A percentile compares a stretch with the other conserved stretches of the same genome.
Evolutionary conservation across 2,888 invertebrate genomes (phyloP).

Genomic region (Spilosoma lubricipeda): DNA sequence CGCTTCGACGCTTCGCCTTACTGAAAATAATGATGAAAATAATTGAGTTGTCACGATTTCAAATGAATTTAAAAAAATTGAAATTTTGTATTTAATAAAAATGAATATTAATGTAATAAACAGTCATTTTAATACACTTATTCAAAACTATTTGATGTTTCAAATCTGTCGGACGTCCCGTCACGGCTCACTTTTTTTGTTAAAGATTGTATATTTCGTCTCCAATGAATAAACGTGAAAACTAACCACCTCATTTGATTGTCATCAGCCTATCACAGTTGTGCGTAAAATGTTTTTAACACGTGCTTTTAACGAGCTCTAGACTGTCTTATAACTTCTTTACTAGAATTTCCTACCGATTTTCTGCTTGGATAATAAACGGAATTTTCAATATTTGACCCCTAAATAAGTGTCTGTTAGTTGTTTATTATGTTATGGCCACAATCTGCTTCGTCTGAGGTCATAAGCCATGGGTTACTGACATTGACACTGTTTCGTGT

Average conservation of each 20-base stretch:
- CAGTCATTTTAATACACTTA: too few species aligned
- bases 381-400: conserved; percentile 27
- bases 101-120: too few species aligned
- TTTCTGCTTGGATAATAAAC: not conserved
- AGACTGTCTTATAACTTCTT: not conserved
- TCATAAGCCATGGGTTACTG: conserved; percentile 51
- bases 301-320: not conserved
- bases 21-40: too few species aligned
- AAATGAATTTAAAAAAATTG: too few species aligned
- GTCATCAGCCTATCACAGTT: not conserved
- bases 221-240: not conserved
- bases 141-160: too few species aligned
- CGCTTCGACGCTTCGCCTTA: too few species aligned
- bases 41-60: too few species aligned
- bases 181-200: too few species aligned
- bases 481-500: conserved; percentile 61
- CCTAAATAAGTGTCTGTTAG: conserved; percentile 22
- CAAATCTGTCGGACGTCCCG: too few species aligned
- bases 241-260: not conserved
- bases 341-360: not conserved
- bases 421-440: conserved; percentile 27
- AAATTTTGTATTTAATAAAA: too few species aligned
- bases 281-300: not conserved
- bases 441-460: conserved; percentile 25
- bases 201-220: not conserved